Conservation (phyloP, 2,113 vertebrate genomes). For the Potamarius usumacintae region DNA sequence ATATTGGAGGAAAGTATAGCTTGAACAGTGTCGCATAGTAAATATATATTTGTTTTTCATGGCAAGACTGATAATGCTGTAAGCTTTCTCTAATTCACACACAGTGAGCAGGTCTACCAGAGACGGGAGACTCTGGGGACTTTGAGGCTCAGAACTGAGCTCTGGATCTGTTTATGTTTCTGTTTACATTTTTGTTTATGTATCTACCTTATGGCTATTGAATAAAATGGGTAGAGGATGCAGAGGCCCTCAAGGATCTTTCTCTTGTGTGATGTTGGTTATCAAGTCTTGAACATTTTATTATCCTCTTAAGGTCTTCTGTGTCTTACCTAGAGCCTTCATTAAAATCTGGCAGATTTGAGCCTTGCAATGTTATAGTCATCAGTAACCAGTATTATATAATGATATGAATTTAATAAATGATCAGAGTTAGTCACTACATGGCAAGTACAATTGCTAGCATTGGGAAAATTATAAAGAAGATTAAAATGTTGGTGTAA, state of each 20-base stretch:
- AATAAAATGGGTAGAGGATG: neutral
- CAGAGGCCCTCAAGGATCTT: neutral
- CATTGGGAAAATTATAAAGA: neutral
- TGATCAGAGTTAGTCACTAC: no score
- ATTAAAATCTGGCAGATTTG: no score
- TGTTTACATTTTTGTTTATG: neutral
- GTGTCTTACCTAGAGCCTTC: neutral
- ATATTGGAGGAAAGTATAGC: neutral
- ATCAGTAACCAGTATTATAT: neutral
- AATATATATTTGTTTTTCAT: neutral
- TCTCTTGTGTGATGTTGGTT: neutral
- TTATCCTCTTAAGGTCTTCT: neutral
- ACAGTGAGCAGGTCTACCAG: neutral
- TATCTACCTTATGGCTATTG: slow-evolving; percentile 5
- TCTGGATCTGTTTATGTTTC: neutral
- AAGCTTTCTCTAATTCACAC: neutral
- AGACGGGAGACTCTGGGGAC: no score
- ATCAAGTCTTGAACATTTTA: neutral
- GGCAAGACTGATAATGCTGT: neutral
- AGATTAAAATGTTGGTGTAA: no score
- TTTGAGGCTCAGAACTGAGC: neutral
- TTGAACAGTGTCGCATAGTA: neutral
- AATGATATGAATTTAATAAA: neutral
- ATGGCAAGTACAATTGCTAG: neutral
- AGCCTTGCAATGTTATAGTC: neutral